These are phyloP conservation scores for Tenrec ecaudatus DNA, from an alignment of 2,113 vertebrate genomes.

Conservation along the genomic window DNA sequence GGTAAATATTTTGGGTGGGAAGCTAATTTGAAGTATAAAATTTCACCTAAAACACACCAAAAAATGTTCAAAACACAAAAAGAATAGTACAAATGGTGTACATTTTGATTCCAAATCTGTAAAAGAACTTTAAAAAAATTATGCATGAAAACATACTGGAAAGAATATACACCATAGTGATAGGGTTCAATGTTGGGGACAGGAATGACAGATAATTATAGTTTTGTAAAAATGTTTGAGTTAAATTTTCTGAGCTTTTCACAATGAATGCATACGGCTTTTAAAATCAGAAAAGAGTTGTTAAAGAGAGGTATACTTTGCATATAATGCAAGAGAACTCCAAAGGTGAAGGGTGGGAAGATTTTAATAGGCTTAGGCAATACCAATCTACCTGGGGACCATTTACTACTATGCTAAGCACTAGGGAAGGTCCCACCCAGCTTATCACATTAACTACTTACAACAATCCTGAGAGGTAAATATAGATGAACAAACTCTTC, in stretches of 20 bases:
- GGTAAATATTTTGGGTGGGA: too few species aligned
- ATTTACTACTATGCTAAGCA: not conserved
- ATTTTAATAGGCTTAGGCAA: not conserved
- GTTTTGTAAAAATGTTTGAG: not conserved
- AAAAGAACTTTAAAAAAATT: conserved; percentile 8
- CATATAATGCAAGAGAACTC: not conserved
- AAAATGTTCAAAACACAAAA: not conserved
- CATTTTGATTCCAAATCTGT: conserved; percentile 26
- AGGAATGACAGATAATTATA: conserved; percentile 19
- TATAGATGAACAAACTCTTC: not conserved
- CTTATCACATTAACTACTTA: not conserved
- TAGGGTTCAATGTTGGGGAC: conserved; percentile 23
- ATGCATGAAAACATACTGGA: not conserved
- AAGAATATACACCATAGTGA: not conserved
- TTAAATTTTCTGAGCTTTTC: not conserved
- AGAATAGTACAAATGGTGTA: not conserved
- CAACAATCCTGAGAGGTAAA: not conserved
- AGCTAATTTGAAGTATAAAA: too few species aligned
- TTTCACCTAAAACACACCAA: not conserved
- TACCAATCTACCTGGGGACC: not conserved
- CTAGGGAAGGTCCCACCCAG: too few species aligned
- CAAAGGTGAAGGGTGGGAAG: not conserved
- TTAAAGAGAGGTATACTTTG: conserved; percentile 20
- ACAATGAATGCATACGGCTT: not conserved
- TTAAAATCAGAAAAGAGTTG: not conserved